These are phyloP conservation scores for Indicator maculatus DNA, from an alignment of 2,113 vertebrate genomes.

Conservation along the genomic window DNA sequence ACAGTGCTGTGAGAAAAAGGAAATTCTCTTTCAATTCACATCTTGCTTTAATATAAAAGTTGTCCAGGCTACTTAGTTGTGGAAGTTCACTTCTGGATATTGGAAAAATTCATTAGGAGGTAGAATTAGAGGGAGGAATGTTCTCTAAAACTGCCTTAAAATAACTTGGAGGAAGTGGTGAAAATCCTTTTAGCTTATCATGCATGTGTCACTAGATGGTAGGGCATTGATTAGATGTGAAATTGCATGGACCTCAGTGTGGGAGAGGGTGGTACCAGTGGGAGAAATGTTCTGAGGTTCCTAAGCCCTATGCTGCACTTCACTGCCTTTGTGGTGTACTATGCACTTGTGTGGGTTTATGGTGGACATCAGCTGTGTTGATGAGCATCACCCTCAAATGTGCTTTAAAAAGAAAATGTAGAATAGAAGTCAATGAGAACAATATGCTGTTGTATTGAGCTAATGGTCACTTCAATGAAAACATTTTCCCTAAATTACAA, in stretches of 20 bases:
- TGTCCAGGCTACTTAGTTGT: neutral
- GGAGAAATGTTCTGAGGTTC: neutral
- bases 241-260: neutral
- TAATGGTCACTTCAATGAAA: neutral
- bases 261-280: neutral
- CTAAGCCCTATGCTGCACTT: neutral
- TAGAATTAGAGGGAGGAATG: neutral
- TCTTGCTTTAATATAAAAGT: neutral
- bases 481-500: accelerated
- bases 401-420: neutral
- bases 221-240: neutral
- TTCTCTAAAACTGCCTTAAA: neutral
- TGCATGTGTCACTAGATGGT: accelerated
- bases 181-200: neutral
- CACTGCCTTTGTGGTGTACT: neutral
- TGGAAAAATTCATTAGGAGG: neutral
- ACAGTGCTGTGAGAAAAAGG: neutral
- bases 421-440: neutral
- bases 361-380: neutral
- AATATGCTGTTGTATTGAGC: neutral
- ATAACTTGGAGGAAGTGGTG: neutral
- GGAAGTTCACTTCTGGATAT: neutral
- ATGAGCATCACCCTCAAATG: neutral
- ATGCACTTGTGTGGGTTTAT: neutral
- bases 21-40: neutral